phyloP scores from a whole-genome alignment of 2,888 invertebrate genomes.

The Antheraea assamensis region DNA sequence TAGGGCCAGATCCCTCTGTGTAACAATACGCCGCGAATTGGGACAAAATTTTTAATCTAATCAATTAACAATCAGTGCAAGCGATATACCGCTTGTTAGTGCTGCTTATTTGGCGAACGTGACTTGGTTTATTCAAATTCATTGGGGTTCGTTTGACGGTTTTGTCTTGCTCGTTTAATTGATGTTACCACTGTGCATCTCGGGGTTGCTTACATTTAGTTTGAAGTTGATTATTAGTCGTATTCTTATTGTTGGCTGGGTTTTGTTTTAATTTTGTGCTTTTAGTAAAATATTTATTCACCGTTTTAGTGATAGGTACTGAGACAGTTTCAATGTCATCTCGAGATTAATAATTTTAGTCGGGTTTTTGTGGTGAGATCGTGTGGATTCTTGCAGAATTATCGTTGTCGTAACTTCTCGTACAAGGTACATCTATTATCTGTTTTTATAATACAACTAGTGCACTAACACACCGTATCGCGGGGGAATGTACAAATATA shows the following conservation, averaged over 20 bases:
- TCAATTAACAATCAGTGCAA: conserved; percentile 83
- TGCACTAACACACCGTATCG: too few relatives aligned
- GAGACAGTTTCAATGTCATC: background rate
- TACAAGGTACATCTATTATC: too few relatives aligned
- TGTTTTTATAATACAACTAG: too few relatives aligned
- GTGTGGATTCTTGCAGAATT: too few relatives aligned
- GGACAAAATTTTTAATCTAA: conserved; percentile 80
- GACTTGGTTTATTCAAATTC: conserved; percentile 76
- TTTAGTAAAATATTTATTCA: background rate
- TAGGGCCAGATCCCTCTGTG: conserved; percentile 52
- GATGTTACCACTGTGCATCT: conserved; percentile 53
- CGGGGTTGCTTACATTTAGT: conserved; percentile 20
- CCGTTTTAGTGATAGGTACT: background rate
- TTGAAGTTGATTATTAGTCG: background rate
- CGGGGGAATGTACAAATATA: too few relatives aligned
- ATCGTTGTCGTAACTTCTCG: too few relatives aligned
- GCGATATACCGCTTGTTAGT: conserved; percentile 80
- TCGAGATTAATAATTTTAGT: background rate
- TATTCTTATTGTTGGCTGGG: background rate
- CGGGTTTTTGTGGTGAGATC: too few relatives aligned
- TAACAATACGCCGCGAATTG: conserved; percentile 74
- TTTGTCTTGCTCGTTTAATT: conserved; percentile 70
- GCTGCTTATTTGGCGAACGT: conserved; percentile 79
- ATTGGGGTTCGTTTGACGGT: conserved; percentile 70
- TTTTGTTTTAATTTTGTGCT: background rate